These are phyloP conservation scores for Apamea anceps DNA, from an alignment of 2,888 invertebrate species.

Conservation along the genomic window DNA sequence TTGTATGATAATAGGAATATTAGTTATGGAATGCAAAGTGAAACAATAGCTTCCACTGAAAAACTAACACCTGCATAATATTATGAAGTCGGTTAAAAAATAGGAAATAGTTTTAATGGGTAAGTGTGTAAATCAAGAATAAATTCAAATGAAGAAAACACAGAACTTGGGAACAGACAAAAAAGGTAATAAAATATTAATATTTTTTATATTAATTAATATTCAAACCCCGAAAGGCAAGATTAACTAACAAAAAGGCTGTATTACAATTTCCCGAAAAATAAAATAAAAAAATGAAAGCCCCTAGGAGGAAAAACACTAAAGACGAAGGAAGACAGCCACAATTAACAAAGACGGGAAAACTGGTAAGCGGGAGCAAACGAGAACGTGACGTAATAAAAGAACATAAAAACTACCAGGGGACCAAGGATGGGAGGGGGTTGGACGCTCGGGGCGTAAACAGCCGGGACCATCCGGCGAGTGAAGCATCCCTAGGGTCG, in stretches of 20 bases:
- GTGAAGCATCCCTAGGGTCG: constrained; percentile 56
- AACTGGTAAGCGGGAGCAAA: constrained; percentile 70
- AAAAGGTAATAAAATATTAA: not conserved
- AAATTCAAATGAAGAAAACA: not conserved
- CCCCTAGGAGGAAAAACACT: constrained; percentile 63
- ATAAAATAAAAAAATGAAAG: constrained; percentile 29
- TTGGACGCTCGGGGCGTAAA: constrained; percentile 67
- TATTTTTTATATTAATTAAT: constrained; percentile 5
- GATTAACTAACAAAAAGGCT: constrained; percentile 19
- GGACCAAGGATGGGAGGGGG: constrained; percentile 65
- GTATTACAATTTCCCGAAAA: constrained; percentile 38
- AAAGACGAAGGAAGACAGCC: constrained; percentile 72
- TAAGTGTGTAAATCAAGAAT: not conserved
- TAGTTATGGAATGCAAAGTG: no score
- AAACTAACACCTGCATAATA: no score
- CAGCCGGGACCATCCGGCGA: constrained; percentile 69
- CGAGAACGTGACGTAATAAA: constrained; percentile 72
- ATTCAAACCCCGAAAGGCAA: constrained; percentile 21
- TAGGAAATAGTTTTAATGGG: not conserved
- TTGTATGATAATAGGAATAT: no score
- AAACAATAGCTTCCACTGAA: no score
- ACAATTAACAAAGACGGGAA: constrained; percentile 73
- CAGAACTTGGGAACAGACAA: not conserved
- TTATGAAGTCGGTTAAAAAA: not conserved
- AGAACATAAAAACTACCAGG: constrained; percentile 70